Percentiles rank a stretch among this genome's conserved stretches.
phyloP scores from a whole-genome alignment of 2,888 invertebrate species.

The Erannis defoliaria region DNA sequence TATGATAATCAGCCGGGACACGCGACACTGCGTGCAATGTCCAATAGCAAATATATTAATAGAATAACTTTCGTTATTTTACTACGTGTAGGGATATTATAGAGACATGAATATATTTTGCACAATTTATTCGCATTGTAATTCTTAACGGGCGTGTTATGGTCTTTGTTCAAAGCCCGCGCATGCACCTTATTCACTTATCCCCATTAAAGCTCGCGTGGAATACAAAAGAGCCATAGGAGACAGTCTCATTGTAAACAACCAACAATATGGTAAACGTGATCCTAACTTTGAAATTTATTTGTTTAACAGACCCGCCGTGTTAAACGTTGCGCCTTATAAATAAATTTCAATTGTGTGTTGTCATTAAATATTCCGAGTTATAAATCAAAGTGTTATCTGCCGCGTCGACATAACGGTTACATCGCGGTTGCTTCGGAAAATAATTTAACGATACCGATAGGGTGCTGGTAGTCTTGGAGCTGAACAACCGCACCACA shows the following conservation, averaged over 20 bases:
- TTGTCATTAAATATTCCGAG: constrained; percentile 82
- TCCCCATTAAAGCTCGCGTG: constrained; percentile 62
- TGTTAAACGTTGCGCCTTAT: constrained; percentile 76
- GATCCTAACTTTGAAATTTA: constrained; percentile 78
- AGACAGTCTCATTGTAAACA: constrained; percentile 67
- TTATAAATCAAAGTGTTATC: constrained; percentile 84
- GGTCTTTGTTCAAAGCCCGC: constrained; percentile 36
- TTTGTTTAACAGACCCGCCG: constrained; percentile 61
- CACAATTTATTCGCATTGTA: constrained; percentile 37
- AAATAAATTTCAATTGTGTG: constrained; percentile 84
- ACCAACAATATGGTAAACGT: constrained; percentile 72
- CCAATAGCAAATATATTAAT: constrained; percentile 25
- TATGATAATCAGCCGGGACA: constrained; percentile 21
- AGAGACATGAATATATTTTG: constrained; percentile 26
- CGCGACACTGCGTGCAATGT: constrained; percentile 31
- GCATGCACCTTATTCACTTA: constrained; percentile 45
- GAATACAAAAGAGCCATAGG: constrained; percentile 73
- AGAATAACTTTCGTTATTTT: constrained; percentile 27
- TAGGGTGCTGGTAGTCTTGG: constrained; percentile 57
- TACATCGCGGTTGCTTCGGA: constrained; percentile 73
- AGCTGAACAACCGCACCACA: constrained; percentile 40
- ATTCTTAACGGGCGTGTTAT: constrained; percentile 33
- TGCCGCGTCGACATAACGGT: constrained; percentile 71
- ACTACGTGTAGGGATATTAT: constrained; percentile 14
- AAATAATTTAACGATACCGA: constrained; percentile 80